Evolutionary conservation across 30 jellyfish, hydroid and myxozoan species (phyloP).

Genomic region (Aurelia coerulea): DNA sequence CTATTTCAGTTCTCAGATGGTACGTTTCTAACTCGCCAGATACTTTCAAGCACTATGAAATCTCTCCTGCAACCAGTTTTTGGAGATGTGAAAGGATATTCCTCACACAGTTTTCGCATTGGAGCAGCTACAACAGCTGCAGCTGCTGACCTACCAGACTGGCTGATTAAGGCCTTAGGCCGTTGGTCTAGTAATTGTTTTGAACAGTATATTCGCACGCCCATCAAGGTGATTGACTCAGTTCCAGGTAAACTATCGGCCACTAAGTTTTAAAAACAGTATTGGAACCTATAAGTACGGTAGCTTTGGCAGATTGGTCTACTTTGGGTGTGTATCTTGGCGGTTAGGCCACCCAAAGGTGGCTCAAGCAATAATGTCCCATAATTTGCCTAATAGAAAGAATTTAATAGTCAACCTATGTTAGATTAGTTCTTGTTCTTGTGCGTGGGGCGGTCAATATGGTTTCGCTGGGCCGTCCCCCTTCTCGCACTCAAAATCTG

Average conservation of each 20-base stretch:
- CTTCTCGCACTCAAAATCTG: too few relatives aligned
- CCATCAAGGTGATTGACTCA: background rate
- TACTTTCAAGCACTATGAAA: background rate
- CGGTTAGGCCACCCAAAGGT: too few relatives aligned
- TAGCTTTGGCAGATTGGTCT: too few relatives aligned
- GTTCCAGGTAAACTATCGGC: background rate
- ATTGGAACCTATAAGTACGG: too few relatives aligned
- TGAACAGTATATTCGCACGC: constrained; percentile 20
- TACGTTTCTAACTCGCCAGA: background rate
- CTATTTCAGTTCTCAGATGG: constrained; percentile 2
- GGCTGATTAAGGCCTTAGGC: constrained; percentile 3
- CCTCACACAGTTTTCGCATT: constrained; percentile 25
- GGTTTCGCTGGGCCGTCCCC: too few relatives aligned
- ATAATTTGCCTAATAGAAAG: too few relatives aligned
- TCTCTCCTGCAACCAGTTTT: background rate
- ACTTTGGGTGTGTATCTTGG: too few relatives aligned
- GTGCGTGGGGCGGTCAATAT: too few relatives aligned
- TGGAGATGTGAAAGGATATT: background rate
- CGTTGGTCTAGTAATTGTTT: constrained; percentile 32
- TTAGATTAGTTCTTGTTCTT: too few relatives aligned
- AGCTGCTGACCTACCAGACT: constrained; percentile 7
- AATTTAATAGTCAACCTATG: too few relatives aligned
- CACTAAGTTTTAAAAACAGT: background rate
- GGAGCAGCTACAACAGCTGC: constrained; percentile 12
- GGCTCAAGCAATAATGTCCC: too few relatives aligned